phyloP scores from a whole-genome alignment of 2,797 vertebrate genomes.

The Mus spretus region DNA sequence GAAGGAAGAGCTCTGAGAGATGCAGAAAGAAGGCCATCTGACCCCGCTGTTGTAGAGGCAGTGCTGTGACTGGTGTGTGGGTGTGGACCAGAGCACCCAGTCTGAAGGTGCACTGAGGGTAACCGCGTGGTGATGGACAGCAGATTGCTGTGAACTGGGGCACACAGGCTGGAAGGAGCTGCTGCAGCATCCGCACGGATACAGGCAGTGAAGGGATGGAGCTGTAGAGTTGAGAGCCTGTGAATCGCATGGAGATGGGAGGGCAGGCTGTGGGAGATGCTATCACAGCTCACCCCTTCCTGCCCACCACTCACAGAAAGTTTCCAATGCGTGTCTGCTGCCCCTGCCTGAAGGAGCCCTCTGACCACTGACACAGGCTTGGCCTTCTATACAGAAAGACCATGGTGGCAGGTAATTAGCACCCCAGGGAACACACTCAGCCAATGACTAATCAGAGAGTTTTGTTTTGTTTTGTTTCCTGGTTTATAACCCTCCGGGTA shows the following conservation, averaged over 20 bases:
- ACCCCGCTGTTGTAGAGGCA: not conserved
- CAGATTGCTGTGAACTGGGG: not conserved
- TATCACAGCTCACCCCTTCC: not conserved
- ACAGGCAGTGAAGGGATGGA: too few species aligned
- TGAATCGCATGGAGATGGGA: fast-evolving
- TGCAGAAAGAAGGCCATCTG: not conserved
- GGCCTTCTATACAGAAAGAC: not conserved
- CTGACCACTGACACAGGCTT: not conserved
- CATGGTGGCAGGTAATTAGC: not conserved
- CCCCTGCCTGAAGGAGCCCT: not conserved
- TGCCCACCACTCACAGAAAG: not conserved
- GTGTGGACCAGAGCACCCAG: not conserved
- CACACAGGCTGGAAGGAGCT: not conserved
- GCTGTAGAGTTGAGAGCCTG: not conserved
- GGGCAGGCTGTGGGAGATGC: not conserved
- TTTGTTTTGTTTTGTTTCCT: not conserved
- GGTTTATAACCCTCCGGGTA: not conserved
- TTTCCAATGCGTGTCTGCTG: not conserved
- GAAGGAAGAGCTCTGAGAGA: not conserved
- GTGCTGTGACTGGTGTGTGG: not conserved
- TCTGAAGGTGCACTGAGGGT: not conserved
- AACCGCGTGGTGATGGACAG: not conserved
- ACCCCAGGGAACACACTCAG: not conserved
- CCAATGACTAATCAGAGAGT: not conserved
- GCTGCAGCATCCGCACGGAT: not conserved